A percentile compares a stretch with the other conserved stretches of the same genome.
Evolutionary conservation across 2,113 vertebrate genomes (phyloP).

Genomic region (Megaceryle torquata): DNA sequence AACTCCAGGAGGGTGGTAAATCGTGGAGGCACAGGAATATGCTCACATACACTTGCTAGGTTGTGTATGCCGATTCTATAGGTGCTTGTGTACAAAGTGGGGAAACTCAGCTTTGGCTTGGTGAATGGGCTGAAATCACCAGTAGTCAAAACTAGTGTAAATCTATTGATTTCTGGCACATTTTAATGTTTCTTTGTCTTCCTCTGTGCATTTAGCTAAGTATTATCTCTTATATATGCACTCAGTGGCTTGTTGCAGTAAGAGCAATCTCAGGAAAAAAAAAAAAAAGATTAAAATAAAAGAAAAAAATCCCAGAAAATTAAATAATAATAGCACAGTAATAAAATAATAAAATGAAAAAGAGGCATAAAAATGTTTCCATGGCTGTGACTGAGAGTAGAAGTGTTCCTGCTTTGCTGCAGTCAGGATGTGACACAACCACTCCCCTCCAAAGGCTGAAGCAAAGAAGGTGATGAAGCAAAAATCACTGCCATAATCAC

Average conservation of each 20-base stretch:
- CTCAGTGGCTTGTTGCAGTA: not conserved
- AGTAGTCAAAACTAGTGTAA: not conserved
- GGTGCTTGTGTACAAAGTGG: not conserved
- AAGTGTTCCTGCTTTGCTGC: not conserved
- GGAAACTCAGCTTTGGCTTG: not conserved
- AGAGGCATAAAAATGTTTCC: not conserved
- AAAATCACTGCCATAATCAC: not conserved
- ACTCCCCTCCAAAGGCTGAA: not conserved
- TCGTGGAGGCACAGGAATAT: not conserved
- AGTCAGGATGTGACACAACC: not conserved
- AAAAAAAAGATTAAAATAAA: not conserved
- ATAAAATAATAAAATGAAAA: not conserved
- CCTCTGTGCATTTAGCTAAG: not conserved
- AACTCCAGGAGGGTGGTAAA: not conserved
- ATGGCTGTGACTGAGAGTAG: not conserved
- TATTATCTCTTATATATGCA: not conserved
- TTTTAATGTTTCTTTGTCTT: not conserved
- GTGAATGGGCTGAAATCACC: not conserved
- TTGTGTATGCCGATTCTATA: not conserved
- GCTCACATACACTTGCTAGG: not conserved
- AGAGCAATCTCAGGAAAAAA: not conserved
- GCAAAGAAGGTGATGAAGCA: constrained; percentile 4
- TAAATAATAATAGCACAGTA: too few relatives aligned
- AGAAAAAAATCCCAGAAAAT: not conserved
- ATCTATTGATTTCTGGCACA: not conserved